Conservation (phyloP, 2,113 vertebrate genomes). For the Emydocephalus ijimae region DNA sequence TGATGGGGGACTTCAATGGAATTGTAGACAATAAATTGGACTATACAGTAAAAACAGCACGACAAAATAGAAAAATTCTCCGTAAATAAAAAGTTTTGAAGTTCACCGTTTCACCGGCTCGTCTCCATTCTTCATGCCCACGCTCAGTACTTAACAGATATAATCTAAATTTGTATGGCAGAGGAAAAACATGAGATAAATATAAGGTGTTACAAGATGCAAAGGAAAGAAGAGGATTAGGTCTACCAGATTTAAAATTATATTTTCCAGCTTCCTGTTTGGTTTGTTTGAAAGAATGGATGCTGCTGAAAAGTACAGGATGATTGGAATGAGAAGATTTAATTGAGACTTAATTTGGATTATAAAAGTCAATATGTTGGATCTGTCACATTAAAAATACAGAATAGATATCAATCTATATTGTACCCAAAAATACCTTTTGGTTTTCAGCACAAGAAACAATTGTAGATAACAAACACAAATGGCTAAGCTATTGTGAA, state of each 20-base stretch:
- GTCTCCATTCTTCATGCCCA: no score
- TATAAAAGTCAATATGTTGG: neutral
- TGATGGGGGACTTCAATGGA: no score
- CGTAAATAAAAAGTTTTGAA: no score
- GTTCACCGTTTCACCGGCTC: no score
- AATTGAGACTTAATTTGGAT: neutral
- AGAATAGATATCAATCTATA: neutral
- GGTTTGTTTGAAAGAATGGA: neutral
- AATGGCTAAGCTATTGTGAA: neutral
- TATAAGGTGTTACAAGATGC: neutral
- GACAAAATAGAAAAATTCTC: no score
- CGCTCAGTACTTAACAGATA: no score
- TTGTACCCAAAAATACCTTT: neutral
- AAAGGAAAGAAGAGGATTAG: neutral
- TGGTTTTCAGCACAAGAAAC: neutral
- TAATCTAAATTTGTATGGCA: neutral
- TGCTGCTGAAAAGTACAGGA: neutral
- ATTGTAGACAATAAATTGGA: no score
- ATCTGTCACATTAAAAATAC: neutral
- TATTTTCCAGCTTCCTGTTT: neutral
- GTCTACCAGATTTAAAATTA: neutral
- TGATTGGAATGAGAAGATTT: neutral
- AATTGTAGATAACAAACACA: neutral
- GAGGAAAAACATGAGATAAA: neutral
- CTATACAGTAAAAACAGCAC: no score